Evolutionary conservation across 2,888 invertebrate genomes (phyloP).

Genomic region (Alloplasta piceator): DNA sequence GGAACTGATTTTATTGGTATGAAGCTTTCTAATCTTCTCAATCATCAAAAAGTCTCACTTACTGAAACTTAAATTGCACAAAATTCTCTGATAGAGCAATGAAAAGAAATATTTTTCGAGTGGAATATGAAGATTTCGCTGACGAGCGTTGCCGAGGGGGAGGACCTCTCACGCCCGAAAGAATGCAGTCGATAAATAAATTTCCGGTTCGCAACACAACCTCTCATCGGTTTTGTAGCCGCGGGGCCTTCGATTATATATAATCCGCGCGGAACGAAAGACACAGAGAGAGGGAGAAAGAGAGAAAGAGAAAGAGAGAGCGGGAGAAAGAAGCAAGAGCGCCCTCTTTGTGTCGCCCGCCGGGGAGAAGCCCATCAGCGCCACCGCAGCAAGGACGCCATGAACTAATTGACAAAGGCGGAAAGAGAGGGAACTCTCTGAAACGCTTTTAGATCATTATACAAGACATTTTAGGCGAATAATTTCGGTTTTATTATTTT

Average conservation of each 20-base stretch:
- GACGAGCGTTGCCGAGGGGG: constrained; percentile 18
- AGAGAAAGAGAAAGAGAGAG: neutral
- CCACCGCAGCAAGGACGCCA: constrained; percentile 27
- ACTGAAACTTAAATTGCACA: too few relatives aligned
- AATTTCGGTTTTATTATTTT: too few relatives aligned
- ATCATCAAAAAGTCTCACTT: too few relatives aligned
- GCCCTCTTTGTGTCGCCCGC: constrained; percentile 50
- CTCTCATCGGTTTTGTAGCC: constrained; percentile 54
- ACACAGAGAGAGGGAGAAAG: constrained; percentile 1
- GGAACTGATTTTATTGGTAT: too few relatives aligned
- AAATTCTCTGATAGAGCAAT: too few relatives aligned
- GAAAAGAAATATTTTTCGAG: constrained; percentile 16
- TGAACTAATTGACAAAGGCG: constrained; percentile 35
- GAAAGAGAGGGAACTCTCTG: constrained; percentile 23
- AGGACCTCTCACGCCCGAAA: constrained; percentile 63
- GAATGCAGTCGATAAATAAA: constrained; percentile 69
- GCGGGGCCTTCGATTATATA: constrained; percentile 66
- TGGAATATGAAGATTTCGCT: constrained; percentile 10
- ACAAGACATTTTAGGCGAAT: neutral
- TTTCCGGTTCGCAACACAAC: constrained; percentile 55
- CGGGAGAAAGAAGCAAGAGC: constrained; percentile 12
- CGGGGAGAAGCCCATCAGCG: constrained; percentile 36
- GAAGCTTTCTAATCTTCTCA: too few relatives aligned
- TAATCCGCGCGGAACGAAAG: constrained; percentile 32
- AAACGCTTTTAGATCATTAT: neutral